Conservation (phyloP, 2,888 invertebrate genomes). For the Agrochola lychnidis region DNA sequence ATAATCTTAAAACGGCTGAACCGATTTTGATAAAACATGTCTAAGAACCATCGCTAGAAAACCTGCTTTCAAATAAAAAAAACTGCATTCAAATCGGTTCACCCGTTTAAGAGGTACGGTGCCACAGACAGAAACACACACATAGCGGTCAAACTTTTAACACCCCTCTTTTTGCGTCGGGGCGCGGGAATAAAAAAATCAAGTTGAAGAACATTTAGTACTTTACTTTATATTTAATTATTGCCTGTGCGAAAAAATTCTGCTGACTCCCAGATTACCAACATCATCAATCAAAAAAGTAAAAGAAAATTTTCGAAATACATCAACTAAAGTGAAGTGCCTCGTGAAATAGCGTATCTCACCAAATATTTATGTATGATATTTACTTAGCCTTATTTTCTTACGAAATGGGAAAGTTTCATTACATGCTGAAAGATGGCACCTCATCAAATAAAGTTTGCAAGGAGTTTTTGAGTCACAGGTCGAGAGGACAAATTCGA, state of each 20-base stretch:
- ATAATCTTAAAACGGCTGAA: too few relatives aligned
- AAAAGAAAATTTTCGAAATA: slow-evolving; percentile 27
- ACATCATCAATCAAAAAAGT: slow-evolving; percentile 46
- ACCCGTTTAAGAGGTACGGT: too few relatives aligned
- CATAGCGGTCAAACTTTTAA: too few relatives aligned
- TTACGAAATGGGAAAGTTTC: slow-evolving; percentile 54
- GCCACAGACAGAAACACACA: too few relatives aligned
- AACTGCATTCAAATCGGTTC: too few relatives aligned
- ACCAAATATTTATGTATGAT: slow-evolving; percentile 44
- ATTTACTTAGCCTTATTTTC: slow-evolving; percentile 50
- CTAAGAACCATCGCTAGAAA: too few relatives aligned
- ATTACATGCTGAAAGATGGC: slow-evolving; percentile 33
- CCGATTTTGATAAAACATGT: too few relatives aligned
- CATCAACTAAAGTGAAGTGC: slow-evolving; percentile 36
- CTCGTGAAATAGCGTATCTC: slow-evolving; percentile 35
- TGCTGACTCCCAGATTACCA: not conserved
- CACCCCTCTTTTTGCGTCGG: too few relatives aligned
- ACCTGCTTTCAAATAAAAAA: too few relatives aligned
- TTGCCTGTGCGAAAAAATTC: not conserved
- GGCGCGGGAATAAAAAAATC: not conserved
- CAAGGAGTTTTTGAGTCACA: slow-evolving; percentile 16
- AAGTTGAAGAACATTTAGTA: not conserved
- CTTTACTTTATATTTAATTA: not conserved
- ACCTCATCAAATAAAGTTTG: slow-evolving; percentile 37
- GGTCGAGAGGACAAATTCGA: slow-evolving; percentile 1